Conservation (phyloP, 2,888 invertebrate species). For the Xanthia icteritia region DNA sequence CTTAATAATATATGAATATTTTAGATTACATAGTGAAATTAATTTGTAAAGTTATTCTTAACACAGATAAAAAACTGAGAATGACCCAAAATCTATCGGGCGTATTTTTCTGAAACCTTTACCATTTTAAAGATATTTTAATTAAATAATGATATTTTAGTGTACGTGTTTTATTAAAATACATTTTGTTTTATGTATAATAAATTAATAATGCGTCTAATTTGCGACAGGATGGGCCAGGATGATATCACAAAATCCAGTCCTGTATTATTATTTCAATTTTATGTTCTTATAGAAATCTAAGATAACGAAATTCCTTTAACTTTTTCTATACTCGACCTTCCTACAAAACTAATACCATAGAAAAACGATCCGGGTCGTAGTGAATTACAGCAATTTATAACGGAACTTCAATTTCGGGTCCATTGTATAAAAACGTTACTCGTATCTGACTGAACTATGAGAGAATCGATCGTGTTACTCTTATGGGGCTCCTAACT, state of each 20-base stretch:
- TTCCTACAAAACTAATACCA: conserved; percentile 43
- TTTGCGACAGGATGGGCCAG: no score
- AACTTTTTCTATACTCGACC: conserved; percentile 14
- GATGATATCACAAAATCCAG: not conserved
- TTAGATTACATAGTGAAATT: no score
- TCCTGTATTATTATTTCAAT: not conserved
- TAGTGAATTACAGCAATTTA: conserved; percentile 57
- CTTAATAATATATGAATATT: no score
- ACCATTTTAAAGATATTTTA: no score
- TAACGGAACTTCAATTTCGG: conserved; percentile 52
- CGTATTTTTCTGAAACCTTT: no score
- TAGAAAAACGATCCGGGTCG: conserved; percentile 40
- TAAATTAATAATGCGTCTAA: no score
- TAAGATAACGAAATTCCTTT: conserved; percentile 1
- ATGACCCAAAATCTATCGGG: no score
- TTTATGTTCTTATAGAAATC: not conserved
- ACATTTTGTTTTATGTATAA: no score
- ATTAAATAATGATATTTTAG: no score
- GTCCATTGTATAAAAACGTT: conserved; percentile 36
- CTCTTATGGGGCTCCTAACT: not conserved
- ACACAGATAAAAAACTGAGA: no score
- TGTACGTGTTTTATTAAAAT: no score
- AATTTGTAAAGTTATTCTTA: no score
- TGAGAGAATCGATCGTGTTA: conserved; percentile 28
- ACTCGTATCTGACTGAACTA: conserved; percentile 17